Evolutionary conservation across 2,888 invertebrate species (phyloP).

Genomic region (Venusia cambrica): DNA sequence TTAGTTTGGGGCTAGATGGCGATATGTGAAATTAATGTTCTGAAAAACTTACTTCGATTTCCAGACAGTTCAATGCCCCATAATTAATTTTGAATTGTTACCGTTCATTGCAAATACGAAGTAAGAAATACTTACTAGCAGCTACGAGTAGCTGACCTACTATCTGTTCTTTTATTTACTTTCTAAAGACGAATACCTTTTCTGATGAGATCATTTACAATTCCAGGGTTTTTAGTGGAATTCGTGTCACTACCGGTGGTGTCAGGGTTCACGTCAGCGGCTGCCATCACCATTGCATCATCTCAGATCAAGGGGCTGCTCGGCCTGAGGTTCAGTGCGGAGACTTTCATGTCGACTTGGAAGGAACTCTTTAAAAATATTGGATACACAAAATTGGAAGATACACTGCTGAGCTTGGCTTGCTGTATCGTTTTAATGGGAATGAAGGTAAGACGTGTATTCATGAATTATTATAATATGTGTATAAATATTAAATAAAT

Average conservation of each 20-base stretch:
- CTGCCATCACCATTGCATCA: constrained; percentile 87
- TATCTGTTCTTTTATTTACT: constrained; percentile 1
- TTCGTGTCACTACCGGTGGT: constrained; percentile 88
- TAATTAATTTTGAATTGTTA: too few relatives aligned
- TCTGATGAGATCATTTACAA: background rate
- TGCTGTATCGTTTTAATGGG: constrained; percentile 82
- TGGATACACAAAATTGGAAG: constrained; percentile 75
- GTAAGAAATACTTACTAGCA: too few relatives aligned
- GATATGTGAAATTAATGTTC: too few relatives aligned
- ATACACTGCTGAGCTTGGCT: constrained; percentile 81
- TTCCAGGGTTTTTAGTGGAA: constrained; percentile 85
- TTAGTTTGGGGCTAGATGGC: too few relatives aligned
- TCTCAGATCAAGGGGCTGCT: constrained; percentile 87
- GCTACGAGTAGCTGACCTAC: too few relatives aligned
- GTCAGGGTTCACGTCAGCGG: constrained; percentile 88
- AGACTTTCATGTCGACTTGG: constrained; percentile 83
- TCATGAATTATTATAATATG: too few relatives aligned
- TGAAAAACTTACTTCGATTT: too few relatives aligned
- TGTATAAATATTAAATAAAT: too few relatives aligned
- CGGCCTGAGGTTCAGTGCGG: constrained; percentile 82
- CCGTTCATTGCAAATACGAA: too few relatives aligned
- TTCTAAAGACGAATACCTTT: too few relatives aligned
- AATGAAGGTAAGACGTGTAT: constrained; percentile 77
- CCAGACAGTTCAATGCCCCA: too few relatives aligned
- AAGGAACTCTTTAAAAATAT: constrained; percentile 77